These are phyloP conservation scores for Cecropterus lyciades DNA, from an alignment of 1,140 invertebrate species.

Conservation along the genomic window DNA sequence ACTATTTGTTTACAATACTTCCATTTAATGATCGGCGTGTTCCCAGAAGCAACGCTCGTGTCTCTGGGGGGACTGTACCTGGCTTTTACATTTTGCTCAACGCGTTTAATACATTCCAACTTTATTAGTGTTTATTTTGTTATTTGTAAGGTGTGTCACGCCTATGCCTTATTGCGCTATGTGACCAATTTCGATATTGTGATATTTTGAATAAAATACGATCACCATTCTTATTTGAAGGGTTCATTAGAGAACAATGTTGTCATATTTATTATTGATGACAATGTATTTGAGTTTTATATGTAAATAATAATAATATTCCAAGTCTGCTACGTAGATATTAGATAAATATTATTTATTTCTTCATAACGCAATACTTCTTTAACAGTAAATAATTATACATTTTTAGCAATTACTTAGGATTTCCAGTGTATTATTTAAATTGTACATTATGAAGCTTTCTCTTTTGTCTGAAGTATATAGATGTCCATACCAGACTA, in stretches of 20 bases:
- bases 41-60: not conserved
- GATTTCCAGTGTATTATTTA: conserved; percentile 13
- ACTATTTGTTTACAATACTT: not conserved
- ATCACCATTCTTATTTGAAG: conserved; percentile 13
- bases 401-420: not conserved
- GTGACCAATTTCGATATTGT: conserved; percentile 33
- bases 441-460: not conserved
- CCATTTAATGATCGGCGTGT: too few relatives aligned
- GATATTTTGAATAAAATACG: conserved; percentile 41
- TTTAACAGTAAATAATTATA: conserved; percentile 6
- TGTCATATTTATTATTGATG: not conserved
- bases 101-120: conserved; percentile 33
- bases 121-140: conserved; percentile 16
- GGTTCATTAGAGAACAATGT: not conserved
- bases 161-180: conserved; percentile 1
- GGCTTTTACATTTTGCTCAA: conserved; percentile 30
- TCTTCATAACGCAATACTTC: conserved; percentile 7
- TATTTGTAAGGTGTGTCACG: not conserved
- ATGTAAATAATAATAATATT: conserved; percentile 18
- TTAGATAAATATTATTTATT: conserved; percentile 13
- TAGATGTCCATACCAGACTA: not conserved
- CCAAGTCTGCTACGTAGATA: conserved; percentile 10
- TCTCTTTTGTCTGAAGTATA: not conserved
- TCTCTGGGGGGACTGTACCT: conserved; percentile 6
- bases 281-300: conserved; percentile 9